Percentiles rank a stretch among this genome's conserved stretches.
Evolutionary conservation across 2,888 invertebrate genomes (phyloP).

Genomic region (Drosophila monieri): DNA sequence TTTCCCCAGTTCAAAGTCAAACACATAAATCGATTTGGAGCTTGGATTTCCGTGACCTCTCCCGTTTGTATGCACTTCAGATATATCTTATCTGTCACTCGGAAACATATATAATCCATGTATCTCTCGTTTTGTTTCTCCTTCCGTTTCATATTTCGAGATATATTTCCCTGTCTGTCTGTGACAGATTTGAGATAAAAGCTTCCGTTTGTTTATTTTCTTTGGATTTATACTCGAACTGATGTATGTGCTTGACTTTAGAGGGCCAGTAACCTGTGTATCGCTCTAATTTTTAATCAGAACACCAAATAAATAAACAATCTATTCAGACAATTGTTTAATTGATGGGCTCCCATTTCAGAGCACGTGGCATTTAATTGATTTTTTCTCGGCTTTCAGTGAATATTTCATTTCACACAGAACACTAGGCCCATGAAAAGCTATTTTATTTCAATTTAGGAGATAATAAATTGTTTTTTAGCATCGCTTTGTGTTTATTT

Average conservation of each 20-base stretch:
- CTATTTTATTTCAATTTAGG: background rate
- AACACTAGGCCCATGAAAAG: background rate
- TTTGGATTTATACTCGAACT: conserved; percentile 6
- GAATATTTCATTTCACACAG: background rate
- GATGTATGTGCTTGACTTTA: conserved; percentile 2
- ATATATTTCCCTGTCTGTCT: conserved; percentile 10
- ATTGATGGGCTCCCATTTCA: conserved; percentile 1
- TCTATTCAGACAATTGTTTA: background rate
- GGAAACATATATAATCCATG: conserved; percentile 1
- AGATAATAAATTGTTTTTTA: background rate
- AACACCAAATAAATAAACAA: background rate
- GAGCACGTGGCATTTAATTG: background rate
- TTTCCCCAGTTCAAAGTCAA: conserved; percentile 4
- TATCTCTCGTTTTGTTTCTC: conserved; percentile 15
- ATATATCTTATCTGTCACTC: conserved; percentile 13
- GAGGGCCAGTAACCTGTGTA: background rate
- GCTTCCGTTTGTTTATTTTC: conserved; percentile 5
- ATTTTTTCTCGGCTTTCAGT: background rate
- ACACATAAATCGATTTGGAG: conserved; percentile 24
- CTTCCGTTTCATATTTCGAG: conserved; percentile 23
- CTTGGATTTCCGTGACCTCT: conserved; percentile 1
- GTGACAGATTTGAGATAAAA: conserved; percentile 4
- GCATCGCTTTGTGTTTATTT: background rate
- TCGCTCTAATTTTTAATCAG: background rate
- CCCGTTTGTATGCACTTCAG: background rate